These are phyloP conservation scores for Kryptopterus vitreolus DNA, from an alignment of 2,797 vertebrate species.

Conservation along the genomic window DNA sequence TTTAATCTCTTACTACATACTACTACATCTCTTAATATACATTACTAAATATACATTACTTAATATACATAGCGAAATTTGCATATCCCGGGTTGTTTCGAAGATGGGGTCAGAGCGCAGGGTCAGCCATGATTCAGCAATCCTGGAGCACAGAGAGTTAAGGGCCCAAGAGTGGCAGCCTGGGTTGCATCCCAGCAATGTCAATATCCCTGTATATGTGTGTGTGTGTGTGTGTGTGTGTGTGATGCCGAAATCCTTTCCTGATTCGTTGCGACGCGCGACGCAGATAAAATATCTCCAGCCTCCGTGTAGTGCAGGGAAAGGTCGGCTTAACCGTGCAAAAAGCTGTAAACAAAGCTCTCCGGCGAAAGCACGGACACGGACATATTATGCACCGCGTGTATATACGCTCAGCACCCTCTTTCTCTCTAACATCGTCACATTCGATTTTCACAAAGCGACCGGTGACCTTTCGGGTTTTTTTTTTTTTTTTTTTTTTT, in stretches of 20 bases:
- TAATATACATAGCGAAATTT: too few species aligned
- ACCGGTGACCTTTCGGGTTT: constrained; percentile 48
- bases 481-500: too few species aligned
- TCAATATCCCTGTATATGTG: not conserved
- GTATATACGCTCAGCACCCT: constrained; percentile 15
- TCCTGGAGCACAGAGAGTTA: too few species aligned
- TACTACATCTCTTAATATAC: too few species aligned
- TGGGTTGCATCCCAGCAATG: not conserved
- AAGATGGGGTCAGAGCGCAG: too few species aligned
- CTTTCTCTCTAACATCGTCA: constrained; percentile 37
- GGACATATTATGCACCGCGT: not conserved
- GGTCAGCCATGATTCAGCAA: too few species aligned
- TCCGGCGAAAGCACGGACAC: not conserved
- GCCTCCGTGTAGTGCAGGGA: not conserved
- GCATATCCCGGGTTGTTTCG: too few species aligned
- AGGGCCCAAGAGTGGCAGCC: too few species aligned
- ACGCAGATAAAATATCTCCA: not conserved
- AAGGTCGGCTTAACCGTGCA: constrained; percentile 24
- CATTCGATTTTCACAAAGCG: constrained; percentile 46
- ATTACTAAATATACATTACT: too few species aligned
- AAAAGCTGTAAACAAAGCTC: constrained; percentile 26
- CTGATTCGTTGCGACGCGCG: not conserved
- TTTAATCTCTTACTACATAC: too few species aligned
- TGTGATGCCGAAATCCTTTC: not conserved
- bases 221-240: too few species aligned